These are phyloP conservation scores for Heterodera carotae DNA, from an alignment of 1,140 invertebrate genomes.

Conservation along the genomic window DNA sequence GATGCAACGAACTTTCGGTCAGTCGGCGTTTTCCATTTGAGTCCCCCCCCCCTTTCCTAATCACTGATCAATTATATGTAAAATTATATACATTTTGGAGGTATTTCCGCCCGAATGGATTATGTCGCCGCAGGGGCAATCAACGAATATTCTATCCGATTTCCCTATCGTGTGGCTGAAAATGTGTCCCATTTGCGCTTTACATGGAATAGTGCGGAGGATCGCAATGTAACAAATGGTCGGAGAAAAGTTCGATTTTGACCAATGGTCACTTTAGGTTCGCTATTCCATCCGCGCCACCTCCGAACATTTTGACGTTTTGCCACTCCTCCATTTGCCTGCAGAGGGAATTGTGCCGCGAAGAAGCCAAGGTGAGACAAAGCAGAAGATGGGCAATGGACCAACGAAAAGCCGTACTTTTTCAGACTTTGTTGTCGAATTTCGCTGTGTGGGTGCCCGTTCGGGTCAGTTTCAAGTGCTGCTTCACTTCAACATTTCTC, in stretches of 20 bases:
- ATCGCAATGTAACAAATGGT: constrained; percentile 3
- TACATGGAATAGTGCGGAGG: constrained; percentile 52
- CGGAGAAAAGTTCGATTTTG: neutral
- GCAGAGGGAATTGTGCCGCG: constrained; percentile 50
- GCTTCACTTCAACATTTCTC: constrained; percentile 56
- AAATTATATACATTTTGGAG: constrained; percentile 42
- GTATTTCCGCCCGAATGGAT: constrained; percentile 56
- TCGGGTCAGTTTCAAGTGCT: constrained; percentile 59
- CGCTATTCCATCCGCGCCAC: constrained; percentile 50
- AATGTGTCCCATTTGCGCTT: constrained; percentile 60
- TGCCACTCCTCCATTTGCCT: constrained; percentile 56
- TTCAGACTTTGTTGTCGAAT: constrained; percentile 28
- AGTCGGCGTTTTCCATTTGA: constrained; percentile 14
- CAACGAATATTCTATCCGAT: constrained; percentile 61
- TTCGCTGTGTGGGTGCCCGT: constrained; percentile 61
- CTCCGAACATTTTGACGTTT: constrained; percentile 60
- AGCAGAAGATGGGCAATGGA: neutral
- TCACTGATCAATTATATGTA: neutral
- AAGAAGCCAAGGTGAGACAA: constrained; percentile 37
- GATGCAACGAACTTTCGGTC: constrained; percentile 63
- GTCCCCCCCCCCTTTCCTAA: neutral
- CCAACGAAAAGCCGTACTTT: neutral
- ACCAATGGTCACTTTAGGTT: constrained; percentile 42
- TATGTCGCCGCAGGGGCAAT: constrained; percentile 58
- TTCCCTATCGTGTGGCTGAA: constrained; percentile 59